phyloP scores from a whole-genome alignment of 2,113 vertebrate species.

The Petrocephalus microphthalmus region DNA sequence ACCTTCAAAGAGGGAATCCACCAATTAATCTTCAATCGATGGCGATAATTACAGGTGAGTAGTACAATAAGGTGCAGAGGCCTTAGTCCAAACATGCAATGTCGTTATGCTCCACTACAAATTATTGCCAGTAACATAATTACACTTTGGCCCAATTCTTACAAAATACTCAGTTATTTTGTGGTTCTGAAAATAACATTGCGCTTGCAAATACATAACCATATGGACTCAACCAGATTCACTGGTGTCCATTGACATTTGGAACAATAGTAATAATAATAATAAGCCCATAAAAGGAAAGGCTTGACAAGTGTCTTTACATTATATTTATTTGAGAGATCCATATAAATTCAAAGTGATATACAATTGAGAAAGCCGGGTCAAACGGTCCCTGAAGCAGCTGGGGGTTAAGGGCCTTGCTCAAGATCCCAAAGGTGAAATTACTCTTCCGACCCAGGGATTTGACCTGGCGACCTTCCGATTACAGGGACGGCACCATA shows the following conservation, averaged over 20 bases:
- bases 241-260: not conserved
- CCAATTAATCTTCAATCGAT: not conserved
- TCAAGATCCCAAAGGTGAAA: too few relatives aligned
- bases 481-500: too few relatives aligned
- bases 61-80: not conserved
- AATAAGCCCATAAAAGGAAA: not conserved
- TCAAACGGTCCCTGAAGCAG: too few relatives aligned
- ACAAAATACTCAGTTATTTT: not conserved
- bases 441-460: too few relatives aligned
- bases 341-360: too few relatives aligned
- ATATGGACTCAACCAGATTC: not conserved
- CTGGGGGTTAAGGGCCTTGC: too few relatives aligned
- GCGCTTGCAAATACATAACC: not conserved
- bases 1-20: not conserved
- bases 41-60: conserved; percentile 8
- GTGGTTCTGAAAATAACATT: not conserved
- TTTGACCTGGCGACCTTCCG: too few relatives aligned
- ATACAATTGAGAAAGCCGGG: too few relatives aligned
- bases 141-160: not conserved
- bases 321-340: too few relatives aligned
- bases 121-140: not conserved
- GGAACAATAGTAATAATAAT: not conserved
- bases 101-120: not conserved
- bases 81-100: not conserved
- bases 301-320: too few relatives aligned